A percentile compares a stretch with the other conserved stretches of the same genome.
Evolutionary conservation across 2,113 vertebrate genomes (phyloP).

Genomic region (Dromaius novaehollandiae): DNA sequence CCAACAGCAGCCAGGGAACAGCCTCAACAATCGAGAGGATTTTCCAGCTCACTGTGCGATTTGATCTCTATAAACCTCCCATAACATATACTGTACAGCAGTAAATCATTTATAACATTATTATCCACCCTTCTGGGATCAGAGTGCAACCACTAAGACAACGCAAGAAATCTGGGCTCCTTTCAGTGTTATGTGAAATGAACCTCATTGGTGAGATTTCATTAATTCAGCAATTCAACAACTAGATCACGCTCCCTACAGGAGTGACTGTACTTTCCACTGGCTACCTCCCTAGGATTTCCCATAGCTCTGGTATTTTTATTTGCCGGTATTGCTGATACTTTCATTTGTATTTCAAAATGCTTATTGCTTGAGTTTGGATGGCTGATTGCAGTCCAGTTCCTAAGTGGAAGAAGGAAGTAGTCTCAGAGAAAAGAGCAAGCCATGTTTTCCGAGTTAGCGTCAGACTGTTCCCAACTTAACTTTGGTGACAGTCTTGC

Average conservation of each 20-base stretch:
- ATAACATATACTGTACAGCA: background rate
- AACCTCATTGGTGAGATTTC: background rate
- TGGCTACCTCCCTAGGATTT: background rate
- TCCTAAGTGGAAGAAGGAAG: background rate
- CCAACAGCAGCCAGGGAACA: constrained; percentile 26
- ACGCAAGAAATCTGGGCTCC: constrained; percentile 10
- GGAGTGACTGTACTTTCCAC: background rate
- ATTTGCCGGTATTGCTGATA: background rate
- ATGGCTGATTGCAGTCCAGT: background rate
- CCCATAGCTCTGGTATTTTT: background rate
- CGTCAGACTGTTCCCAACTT: background rate
- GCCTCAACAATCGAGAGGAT: constrained; percentile 24
- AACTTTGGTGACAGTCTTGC: background rate
- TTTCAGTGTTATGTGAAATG: background rate
- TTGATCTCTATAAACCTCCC: constrained; percentile 48
- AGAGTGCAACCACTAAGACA: background rate
- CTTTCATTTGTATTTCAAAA: background rate
- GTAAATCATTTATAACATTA: constrained; percentile 33
- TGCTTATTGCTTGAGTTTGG: background rate
- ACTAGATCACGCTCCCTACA: background rate
- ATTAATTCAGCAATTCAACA: background rate
- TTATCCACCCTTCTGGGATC: constrained; percentile 34
- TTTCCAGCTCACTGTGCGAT: constrained; percentile 30
- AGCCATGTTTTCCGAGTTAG: background rate
- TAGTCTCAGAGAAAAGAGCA: background rate